Evolutionary conservation across 1,140 invertebrate genomes (phyloP).

Genomic region (Meloidogyne chitwoodi): DNA sequence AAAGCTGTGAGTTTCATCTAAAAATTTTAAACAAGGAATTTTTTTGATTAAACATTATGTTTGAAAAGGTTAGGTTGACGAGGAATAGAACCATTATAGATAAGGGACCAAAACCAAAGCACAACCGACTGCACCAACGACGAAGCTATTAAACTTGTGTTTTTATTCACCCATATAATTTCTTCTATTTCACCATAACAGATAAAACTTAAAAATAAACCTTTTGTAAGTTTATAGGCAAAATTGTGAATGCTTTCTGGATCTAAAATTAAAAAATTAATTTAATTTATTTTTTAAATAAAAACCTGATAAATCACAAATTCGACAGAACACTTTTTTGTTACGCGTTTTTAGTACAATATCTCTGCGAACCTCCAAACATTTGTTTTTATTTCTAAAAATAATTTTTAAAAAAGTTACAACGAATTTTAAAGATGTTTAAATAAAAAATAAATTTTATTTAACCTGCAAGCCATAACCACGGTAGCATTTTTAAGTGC

Average conservation of each 20-base stretch:
- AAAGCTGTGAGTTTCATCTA: conserved; percentile 29
- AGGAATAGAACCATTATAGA: background rate
- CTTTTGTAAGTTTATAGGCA: conserved; percentile 50
- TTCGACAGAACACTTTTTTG: conserved; percentile 55
- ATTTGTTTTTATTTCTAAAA: conserved; percentile 52
- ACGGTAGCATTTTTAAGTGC: conserved; percentile 55
- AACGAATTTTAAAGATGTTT: too few relatives aligned
- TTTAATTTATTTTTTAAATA: background rate
- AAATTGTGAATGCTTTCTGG: conserved; percentile 57
- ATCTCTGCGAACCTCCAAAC: conserved; percentile 50
- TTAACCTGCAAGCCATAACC: conserved; percentile 56
- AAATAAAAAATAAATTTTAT: too few relatives aligned
- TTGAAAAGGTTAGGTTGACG: background rate
- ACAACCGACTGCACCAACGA: too few relatives aligned
- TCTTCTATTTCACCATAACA: too few relatives aligned
- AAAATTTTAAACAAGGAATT: background rate
- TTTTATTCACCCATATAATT: too few relatives aligned
- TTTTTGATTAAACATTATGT: background rate
- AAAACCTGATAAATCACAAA: conserved; percentile 47
- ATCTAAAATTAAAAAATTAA: conserved; percentile 10
- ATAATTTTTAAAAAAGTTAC: too few relatives aligned
- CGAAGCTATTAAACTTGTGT: too few relatives aligned
- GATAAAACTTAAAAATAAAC: too few relatives aligned
- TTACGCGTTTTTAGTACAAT: conserved; percentile 55
- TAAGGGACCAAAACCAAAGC: too few relatives aligned